Base-by-base conservation (phyloP, 2,797 vertebrate species). In the Sebastiscus albofasciatus region DNA sequence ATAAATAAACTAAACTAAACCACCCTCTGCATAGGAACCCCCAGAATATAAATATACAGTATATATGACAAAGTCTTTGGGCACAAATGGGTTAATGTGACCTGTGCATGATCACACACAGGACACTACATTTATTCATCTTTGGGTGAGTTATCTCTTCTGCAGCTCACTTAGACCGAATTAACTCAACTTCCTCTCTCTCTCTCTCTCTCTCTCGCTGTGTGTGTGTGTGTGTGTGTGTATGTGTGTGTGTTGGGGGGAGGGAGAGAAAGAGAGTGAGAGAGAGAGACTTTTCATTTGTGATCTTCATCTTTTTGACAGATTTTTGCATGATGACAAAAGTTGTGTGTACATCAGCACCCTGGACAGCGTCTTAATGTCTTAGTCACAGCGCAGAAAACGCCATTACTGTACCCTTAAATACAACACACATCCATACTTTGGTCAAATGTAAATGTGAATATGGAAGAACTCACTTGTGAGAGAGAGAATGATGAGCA, bases 401-500 rank as follows among this genome's bases (percentile, higher is more conserved):
- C 0, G 31, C 5, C 11, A 62, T 24, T 36, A 12, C 31, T 64
- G 61, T 24, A 14, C 46, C 18, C 16, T 49, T 49, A 49, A 49
- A 54, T 54, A 29, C 52, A 49, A 54, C 10, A 29, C 52, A 62
- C 18, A 69, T 7, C 9, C 5, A 4, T 2, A 62, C 5, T 67
- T 31, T 10, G 20, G 3, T 22, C 8, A 46, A 6, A 62, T 20
- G 1, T 14, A 14, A 16, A 34, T 26, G 26, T 26, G 10, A 59
- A 67, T 7, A 22, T 2, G 2, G n/a, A 54, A 33, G 4, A 69
- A 91, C 94, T 94, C 76, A 95, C 95, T 77, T 86, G 88, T 74
- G 56, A 91, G 49, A 77, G 81, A 92, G 70, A 94, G 75, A 16
- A 89, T 66, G 76, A 86, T 75, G 64, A 95, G 72, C 80, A 91